Evolutionary conservation across 1,140 invertebrate species (phyloP).

Genomic region (Notospermus geniculatus): DNA sequence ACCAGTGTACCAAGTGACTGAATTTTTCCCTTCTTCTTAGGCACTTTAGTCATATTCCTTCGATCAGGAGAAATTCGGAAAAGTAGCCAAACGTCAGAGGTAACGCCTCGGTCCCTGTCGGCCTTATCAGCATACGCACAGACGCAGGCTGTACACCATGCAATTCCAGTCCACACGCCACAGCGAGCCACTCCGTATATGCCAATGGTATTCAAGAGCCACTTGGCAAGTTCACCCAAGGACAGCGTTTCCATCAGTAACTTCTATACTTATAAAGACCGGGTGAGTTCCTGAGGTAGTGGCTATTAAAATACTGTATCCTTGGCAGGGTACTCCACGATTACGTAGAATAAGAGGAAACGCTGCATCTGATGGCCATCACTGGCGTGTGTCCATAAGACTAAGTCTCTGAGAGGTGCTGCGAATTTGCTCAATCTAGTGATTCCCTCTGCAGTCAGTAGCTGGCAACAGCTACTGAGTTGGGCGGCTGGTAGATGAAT

Average conservation of each 20-base stretch:
- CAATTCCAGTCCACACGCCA: slow-evolving; percentile 15
- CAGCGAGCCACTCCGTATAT: slow-evolving; percentile 12
- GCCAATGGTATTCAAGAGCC: slow-evolving; percentile 24
- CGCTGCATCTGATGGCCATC: too few relatives aligned
- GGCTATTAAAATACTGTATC: too few relatives aligned
- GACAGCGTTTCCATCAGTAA: slow-evolving; percentile 52
- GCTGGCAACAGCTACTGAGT: too few relatives aligned
- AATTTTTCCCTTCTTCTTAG: slow-evolving; percentile 21
- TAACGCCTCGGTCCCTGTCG: slow-evolving; percentile 75
- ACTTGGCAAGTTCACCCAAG: slow-evolving; percentile 29
- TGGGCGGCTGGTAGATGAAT: too few relatives aligned
- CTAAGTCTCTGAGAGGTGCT: too few relatives aligned
- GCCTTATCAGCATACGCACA: slow-evolving; percentile 64
- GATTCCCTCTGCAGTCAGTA: too few relatives aligned
- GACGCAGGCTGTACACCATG: slow-evolving; percentile 6
- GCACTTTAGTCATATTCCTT: slow-evolving; percentile 65
- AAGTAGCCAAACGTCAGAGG: slow-evolving; percentile 61
- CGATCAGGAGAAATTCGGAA: slow-evolving; percentile 73
- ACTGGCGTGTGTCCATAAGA: too few relatives aligned
- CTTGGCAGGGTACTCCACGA: too few relatives aligned
- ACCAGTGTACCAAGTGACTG: too few relatives aligned
- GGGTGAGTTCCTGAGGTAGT: slow-evolving; percentile 15
- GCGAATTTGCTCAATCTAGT: too few relatives aligned
- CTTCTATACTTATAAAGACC: slow-evolving; percentile 62
- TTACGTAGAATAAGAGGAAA: too few relatives aligned